Percentiles rank a stretch among this genome's conserved stretches.
phyloP scores from a whole-genome alignment of 2,888 invertebrate species.

The Amiota mariae region DNA sequence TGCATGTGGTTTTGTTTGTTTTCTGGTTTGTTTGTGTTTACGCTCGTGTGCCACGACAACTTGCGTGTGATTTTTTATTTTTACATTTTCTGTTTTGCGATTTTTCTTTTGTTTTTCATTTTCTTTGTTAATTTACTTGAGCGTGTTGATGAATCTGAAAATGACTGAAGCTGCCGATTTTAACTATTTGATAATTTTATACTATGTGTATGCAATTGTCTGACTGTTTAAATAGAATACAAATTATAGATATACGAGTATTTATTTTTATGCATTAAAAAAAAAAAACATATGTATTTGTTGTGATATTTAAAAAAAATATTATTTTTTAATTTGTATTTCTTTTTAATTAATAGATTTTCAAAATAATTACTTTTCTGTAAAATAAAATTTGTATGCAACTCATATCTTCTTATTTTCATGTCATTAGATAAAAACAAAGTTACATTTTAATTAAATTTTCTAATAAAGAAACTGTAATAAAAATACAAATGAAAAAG shows the following conservation, averaged over 20 bases:
- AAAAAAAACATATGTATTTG: too few species aligned
- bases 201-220: too few species aligned
- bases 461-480: too few species aligned
- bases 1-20: neutral
- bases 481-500: too few species aligned
- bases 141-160: conserved; percentile 24
- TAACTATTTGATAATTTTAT: conserved; percentile 30
- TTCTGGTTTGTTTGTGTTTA: conserved; percentile 44
- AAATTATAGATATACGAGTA: conserved; percentile 25
- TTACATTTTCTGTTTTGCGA: neutral
- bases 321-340: too few species aligned
- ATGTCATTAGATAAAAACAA: too few species aligned
- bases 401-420: too few species aligned
- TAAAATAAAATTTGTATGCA: too few species aligned
- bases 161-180: conserved; percentile 8
- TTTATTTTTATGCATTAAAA: neutral
- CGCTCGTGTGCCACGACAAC: conserved; percentile 13
- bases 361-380: too few species aligned
- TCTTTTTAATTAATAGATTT: too few species aligned
- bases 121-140: conserved; percentile 34
- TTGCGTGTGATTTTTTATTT: conserved; percentile 11
- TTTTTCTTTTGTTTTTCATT: conserved; percentile 49
- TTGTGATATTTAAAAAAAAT: too few species aligned
- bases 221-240: conserved; percentile 36
- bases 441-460: too few species aligned